Evolutionary conservation across 2,797 vertebrate genomes (phyloP).

Genomic region (Protonibea diacanthus): DNA sequence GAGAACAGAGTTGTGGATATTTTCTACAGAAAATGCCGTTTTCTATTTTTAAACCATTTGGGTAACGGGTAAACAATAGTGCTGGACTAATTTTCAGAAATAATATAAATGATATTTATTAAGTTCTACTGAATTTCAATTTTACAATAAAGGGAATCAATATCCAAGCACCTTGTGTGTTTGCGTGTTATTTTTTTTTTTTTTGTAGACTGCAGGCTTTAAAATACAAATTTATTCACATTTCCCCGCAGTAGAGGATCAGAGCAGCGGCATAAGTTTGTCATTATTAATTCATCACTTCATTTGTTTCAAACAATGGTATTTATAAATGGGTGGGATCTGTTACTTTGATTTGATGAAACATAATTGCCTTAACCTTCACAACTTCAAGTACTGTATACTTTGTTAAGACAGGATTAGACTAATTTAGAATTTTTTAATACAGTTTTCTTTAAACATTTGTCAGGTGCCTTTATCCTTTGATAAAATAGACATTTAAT

Average conservation of each 20-base stretch:
- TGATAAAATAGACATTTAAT: neutral
- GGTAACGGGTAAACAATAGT: neutral
- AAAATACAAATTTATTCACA: neutral
- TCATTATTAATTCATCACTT: conserved; percentile 21
- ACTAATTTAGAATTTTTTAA: neutral
- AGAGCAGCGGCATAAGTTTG: neutral
- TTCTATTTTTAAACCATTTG: neutral
- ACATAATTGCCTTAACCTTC: conserved; percentile 24
- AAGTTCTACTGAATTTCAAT: neutral
- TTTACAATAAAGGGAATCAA: neutral
- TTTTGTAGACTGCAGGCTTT: neutral
- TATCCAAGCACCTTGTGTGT: neutral
- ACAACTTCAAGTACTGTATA: neutral
- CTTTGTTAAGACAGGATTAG: neutral
- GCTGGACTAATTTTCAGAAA: neutral
- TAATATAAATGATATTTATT: neutral
- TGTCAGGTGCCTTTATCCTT: neutral
- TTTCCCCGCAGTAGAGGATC: neutral
- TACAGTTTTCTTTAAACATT: neutral
- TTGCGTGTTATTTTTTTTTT: neutral
- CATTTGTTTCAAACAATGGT: conserved; percentile 5
- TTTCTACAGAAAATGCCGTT: neutral
- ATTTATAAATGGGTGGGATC: conserved; percentile 9
- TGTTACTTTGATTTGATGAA: conserved; percentile 25
- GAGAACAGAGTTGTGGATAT: neutral